Evolutionary conservation across 2,888 invertebrate genomes (phyloP), one percentile per base, ranked within the genome.

Genomic region (Orchesellides sinensis): DNA sequence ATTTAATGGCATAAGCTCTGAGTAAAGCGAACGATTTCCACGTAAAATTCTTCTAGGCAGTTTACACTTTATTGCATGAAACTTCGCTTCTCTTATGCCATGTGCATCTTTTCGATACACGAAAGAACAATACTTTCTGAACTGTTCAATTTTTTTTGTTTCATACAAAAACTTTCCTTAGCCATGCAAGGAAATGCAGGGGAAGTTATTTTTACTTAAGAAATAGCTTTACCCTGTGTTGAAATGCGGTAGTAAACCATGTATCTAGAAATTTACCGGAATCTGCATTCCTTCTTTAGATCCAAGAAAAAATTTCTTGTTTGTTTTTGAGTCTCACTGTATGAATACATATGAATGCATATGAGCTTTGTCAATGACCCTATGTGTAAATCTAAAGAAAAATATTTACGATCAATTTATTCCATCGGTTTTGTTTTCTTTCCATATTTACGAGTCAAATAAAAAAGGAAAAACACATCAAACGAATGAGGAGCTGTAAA

Each of bases 341-440:
- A 40, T 2, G 12, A 35, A 35, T 12, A 5, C 5, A 52, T 1
- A 2, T 52, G 10, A 17, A 10, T 52, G 3, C 21, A 52, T 52
- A 19, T 52, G 35, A 12, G n/a, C 21, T 40, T 54, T 75, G 66
- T 66, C 56, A 75, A 56, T 66, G 75, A 45, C 66, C 66, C 56
- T 21, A 47, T 69, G 68, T 59, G 59, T 68, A 77, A 69, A 54
- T 54, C 52, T 47, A 52, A 47, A 54, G 70, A 65, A 80, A 80
- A 72, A 80, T 72, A 73, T 61, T 74, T 74, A 68, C 68, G 74
- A 74, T 68, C 74, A 81, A 81, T 74, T 81, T 73, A 81, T 81
- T 63, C 69, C 63, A 66, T 66, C 54, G 65, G 68, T 74, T 74
- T 74, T 81, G 52, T 61, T 74, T 32, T 81, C 61, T 47, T 49